Percentiles rank a stretch among this genome's conserved stretches.
These are phyloP conservation scores for Microcebus lehilahytsara DNA, from an alignment of 2,113 vertebrate species.

Conservation along the genomic window DNA sequence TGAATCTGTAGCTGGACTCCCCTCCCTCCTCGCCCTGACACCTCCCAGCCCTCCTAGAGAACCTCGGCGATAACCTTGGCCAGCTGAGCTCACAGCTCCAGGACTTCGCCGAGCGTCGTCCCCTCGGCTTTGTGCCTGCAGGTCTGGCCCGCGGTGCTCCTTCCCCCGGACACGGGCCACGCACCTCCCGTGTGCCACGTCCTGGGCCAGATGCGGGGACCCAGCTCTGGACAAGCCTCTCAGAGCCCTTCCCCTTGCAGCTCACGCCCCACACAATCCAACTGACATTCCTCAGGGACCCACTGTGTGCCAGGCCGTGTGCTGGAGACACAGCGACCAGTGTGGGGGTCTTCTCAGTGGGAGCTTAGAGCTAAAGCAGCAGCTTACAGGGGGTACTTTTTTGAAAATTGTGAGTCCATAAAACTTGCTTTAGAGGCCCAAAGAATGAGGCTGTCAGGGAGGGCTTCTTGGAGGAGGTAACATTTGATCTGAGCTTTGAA, in stretches of 20 bases:
- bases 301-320: not conserved
- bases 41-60: not conserved
- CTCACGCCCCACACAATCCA: not conserved
- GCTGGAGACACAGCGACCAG: not conserved
- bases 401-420: not conserved
- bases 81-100: not conserved
- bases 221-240: not conserved
- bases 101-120: not conserved
- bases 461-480: not conserved
- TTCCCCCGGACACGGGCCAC: not conserved
- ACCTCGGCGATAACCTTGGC: not conserved
- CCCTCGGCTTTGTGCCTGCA: not conserved
- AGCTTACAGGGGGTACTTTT: not conserved
- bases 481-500: not conserved
- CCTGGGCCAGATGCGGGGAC: not conserved
- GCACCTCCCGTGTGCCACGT: not conserved
- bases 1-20: not conserved
- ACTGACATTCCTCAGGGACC: not conserved
- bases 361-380: not conserved
- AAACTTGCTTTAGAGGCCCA: not conserved
- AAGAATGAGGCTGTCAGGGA: not conserved
- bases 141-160: not conserved
- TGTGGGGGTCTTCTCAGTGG: accelerated
- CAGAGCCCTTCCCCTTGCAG: not conserved
- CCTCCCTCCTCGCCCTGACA: not conserved